Conservation (phyloP, 37 sponge, comb jelly and placozoan species). For the Eunapius fragilis region DNA sequence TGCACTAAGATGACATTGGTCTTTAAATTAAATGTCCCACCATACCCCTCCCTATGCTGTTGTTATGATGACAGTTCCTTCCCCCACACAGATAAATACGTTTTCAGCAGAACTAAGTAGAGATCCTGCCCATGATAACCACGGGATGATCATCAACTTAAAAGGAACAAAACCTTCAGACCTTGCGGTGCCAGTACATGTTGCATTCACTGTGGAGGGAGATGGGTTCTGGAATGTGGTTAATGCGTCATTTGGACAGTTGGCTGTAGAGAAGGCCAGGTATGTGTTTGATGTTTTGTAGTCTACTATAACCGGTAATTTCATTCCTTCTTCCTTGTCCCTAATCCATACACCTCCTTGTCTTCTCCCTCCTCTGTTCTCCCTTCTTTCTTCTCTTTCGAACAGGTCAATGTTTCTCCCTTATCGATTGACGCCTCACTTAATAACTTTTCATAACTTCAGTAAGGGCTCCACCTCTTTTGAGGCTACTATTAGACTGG, state of each 20-base stretch:
- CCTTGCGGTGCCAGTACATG: not conserved
- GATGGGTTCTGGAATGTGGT: constrained; percentile 25
- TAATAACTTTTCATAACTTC: constrained; percentile 21
- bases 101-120: constrained; percentile 3
- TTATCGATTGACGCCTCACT: constrained; percentile 26
- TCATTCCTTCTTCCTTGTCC: not conserved
- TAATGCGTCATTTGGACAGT: constrained; percentile 13
- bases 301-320: not conserved
- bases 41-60: not conserved
- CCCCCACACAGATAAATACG: not conserved
- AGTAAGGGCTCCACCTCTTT: constrained; percentile 10
- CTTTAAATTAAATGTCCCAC: not conserved
- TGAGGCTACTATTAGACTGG: constrained; percentile 18
- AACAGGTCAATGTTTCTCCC: constrained; percentile 52
- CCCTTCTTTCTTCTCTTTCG: not conserved
- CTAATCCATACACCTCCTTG: too few relatives aligned
- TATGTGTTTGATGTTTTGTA: not conserved
- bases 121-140: constrained; percentile 4
- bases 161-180: constrained; percentile 17
- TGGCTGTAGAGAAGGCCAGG: constrained; percentile 11
- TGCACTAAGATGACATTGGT: too few relatives aligned
- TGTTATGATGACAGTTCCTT: too few relatives aligned
- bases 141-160: constrained; percentile 27
- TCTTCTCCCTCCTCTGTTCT: not conserved
- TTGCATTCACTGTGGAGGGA: constrained; percentile 22